These are phyloP conservation scores for Zaprionus taronus DNA, from an alignment of 1,140 invertebrate genomes.

Conservation along the genomic window DNA sequence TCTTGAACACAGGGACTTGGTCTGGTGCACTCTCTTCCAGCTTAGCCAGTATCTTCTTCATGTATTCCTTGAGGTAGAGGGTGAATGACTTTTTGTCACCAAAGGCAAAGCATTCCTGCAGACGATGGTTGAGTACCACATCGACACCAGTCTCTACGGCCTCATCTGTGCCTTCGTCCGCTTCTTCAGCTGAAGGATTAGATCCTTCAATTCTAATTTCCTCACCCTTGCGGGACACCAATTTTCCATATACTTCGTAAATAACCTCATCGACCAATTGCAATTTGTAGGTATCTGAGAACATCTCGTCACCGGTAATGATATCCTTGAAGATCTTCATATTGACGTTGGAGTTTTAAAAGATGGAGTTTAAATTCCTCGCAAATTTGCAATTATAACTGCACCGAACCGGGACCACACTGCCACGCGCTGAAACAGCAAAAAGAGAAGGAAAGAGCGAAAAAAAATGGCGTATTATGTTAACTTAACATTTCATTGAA, in stretches of 20 bases:
- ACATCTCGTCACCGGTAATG: slow-evolving; percentile 98
- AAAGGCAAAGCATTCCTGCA: slow-evolving; percentile 94
- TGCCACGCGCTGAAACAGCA: slow-evolving; percentile 80
- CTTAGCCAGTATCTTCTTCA: slow-evolving; percentile 96
- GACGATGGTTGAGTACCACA: slow-evolving; percentile 96
- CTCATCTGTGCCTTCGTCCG: slow-evolving; percentile 93
- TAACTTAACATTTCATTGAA: slow-evolving; percentile 23
- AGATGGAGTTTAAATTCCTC: slow-evolving; percentile 54
- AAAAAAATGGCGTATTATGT: slow-evolving; percentile 50
- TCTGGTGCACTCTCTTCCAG: slow-evolving; percentile 92
- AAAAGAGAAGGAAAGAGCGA: slow-evolving; percentile 67
- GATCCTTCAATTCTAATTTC: slow-evolving; percentile 93
- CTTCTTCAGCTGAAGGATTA: slow-evolving; percentile 97
- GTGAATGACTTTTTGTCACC: slow-evolving; percentile 96
- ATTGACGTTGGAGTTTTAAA: slow-evolving; percentile 78
- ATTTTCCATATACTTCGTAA: slow-evolving; percentile 97
- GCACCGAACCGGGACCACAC: slow-evolving; percentile 68
- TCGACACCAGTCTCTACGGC: slow-evolving; percentile 93
- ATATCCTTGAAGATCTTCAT: slow-evolving; percentile 98
- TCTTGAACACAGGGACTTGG: slow-evolving; percentile 95
- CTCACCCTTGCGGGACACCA: slow-evolving; percentile 90
- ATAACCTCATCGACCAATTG: slow-evolving; percentile 96
- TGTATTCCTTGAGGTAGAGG: slow-evolving; percentile 96
- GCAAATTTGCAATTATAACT: slow-evolving; percentile 67
- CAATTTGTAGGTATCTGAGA: slow-evolving; percentile 98